Base-by-base conservation (phyloP, 37 sponge, comb jelly and placozoan genomes). In the Hexactinellida sp. region DNA sequence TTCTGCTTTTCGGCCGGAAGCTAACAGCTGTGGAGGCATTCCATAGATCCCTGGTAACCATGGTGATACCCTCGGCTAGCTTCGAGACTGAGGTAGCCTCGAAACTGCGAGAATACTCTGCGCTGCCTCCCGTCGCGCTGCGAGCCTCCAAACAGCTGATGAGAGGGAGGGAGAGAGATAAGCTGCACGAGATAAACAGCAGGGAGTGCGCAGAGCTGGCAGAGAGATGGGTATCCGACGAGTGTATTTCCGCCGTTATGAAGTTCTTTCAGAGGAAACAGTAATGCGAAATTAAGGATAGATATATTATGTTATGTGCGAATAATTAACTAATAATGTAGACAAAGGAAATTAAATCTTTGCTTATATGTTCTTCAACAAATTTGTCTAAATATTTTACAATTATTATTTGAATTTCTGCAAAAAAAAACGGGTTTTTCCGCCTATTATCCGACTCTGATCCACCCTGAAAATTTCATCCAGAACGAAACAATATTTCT, bases 211-310 rank as follows among this genome's bases (percentile, higher is more conserved):
- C 88, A 9, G 55, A 91, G 21, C 88, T 96, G 47, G 88, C 89
- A 85, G 93, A 96, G 84, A 82, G 97, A 25, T 96, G 97, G 97
- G 83, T 89, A 55, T 91, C 91, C 10, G 94, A 93, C 9, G 97
- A 96, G 87, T 92, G 92, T 83, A 88, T 86, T 55, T 82, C 88
- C 37, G 97, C 97, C 87, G 91, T 96, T 55, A 91, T 93, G 82
- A 84, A 85, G 24, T 96, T 96, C 87, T 90, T 93, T 86, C 88
- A 92, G 47, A 88, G 94, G 24, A 93, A 93, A 84, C 41, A 89
- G 76, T 63, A 63, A 47, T n/a, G n/a, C n/a, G n/a, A n/a, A n/a
- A n/a, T n/a, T n/a, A n/a, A n/a, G n/a, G n/a, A n/a, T n/a, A n/a
- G n/a, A n/a, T n/a, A n/a, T n/a, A n/a, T n/a, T n/a, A n/a, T n/a